These are phyloP conservation scores for Brenthis ino DNA, from an alignment of 2,888 invertebrate genomes.

Conservation along the genomic window DNA sequence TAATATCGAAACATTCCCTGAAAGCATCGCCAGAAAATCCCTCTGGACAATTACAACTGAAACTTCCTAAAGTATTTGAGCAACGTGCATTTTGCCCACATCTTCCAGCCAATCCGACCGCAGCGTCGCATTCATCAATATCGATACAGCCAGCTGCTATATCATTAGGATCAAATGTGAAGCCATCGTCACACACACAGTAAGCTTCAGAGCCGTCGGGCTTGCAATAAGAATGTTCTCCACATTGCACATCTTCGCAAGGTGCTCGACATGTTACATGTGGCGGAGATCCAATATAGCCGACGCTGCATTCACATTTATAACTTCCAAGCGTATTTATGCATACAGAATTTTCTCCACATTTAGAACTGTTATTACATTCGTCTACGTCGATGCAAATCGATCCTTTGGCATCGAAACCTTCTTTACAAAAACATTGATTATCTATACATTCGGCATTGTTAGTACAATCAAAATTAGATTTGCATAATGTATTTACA, in stretches of 20 bases:
- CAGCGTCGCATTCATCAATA: slow-evolving; percentile 93
- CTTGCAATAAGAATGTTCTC: slow-evolving; percentile 93
- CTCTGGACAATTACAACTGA: slow-evolving; percentile 90
- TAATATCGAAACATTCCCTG: slow-evolving; percentile 90
- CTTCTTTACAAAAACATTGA: slow-evolving; percentile 94
- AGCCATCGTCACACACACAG: slow-evolving; percentile 95
- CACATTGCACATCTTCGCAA: slow-evolving; percentile 95
- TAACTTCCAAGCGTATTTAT: slow-evolving; percentile 90
- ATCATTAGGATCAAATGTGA: slow-evolving; percentile 95
- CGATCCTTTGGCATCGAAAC: slow-evolving; percentile 90
- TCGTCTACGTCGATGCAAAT: slow-evolving; percentile 92
- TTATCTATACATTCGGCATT: slow-evolving; percentile 94
- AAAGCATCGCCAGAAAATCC: slow-evolving; percentile 94
- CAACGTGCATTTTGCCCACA: slow-evolving; percentile 93
- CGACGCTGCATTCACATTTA: slow-evolving; percentile 91
- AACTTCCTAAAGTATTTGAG: slow-evolving; percentile 90
- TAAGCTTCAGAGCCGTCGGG: slow-evolving; percentile 94
- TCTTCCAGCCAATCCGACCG: slow-evolving; percentile 89
- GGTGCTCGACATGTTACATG: slow-evolving; percentile 92
- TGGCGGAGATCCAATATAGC: slow-evolving; percentile 92
- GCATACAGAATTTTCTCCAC: slow-evolving; percentile 90
- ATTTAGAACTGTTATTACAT: slow-evolving; percentile 83
- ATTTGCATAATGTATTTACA: slow-evolving; percentile 91
- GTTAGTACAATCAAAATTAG: slow-evolving; percentile 95
- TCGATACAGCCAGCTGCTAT: slow-evolving; percentile 95